Base-by-base conservation (phyloP, 2,797 vertebrate species). In the Pygocentrus nattereri region DNA sequence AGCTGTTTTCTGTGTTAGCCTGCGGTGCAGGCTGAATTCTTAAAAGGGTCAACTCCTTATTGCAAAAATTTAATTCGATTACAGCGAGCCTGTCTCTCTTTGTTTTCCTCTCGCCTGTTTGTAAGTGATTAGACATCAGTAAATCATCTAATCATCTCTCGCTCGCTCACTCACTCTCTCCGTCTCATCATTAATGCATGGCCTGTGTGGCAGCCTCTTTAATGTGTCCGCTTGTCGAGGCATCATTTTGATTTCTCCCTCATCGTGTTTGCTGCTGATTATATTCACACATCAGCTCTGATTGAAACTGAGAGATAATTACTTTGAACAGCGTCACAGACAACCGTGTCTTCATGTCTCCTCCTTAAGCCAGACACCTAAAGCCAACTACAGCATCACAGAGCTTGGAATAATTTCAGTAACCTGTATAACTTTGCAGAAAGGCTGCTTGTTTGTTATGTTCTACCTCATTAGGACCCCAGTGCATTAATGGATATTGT, bases 261-360 rank as follows among this genome's bases (percentile, higher is more conserved):
- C 30, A 50, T 74, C 15, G 85, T 78, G 85, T 82, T 86, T 80
- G 79, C 87, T 74, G 25, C 64, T 85, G 82, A 86, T 84, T 81
- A 74, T 72, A 80, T 85, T 78, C 81, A 74, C 68, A 71, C 65
- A 71, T 80, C 78, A 59, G 52, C 34, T 78, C 73, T 83, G 78
- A 86, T 81, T 84, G 82, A 85, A 84, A 85, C 49, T 67, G 75
- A 85, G 78, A 85, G 75, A 81, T 86, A 88, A 86, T 85, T 81
- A 54, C 67, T 76, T 79, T 64, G 82, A 87, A 83, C 74, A 74
- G 64, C 82, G 41, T 25, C 21, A 5, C n/a, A 58, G 50, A 81
- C 67, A 75, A 79, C 70, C 56, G 49, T 50, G 23, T 30, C 52
- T 58, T 70, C n/a, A 44, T 69, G 64, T 21, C 34, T 65, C 31